These are phyloP conservation scores for Ctenosaura bakeri DNA, from an alignment of 2,797 vertebrate genomes.

Conservation along the genomic window DNA sequence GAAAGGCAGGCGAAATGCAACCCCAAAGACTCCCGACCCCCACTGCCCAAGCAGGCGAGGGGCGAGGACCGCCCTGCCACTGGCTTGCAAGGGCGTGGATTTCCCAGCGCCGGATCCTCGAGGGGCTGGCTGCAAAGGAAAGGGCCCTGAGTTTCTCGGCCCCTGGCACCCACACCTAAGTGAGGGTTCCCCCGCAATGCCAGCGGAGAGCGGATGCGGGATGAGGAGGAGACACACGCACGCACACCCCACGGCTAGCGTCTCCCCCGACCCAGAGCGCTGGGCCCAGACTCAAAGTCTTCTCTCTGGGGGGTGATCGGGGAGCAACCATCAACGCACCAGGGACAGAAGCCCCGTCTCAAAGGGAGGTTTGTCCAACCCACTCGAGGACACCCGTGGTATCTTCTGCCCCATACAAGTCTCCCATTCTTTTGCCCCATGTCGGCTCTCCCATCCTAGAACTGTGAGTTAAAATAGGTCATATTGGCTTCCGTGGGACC, in stretches of 20 bases:
- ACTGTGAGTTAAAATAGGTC: too few species aligned
- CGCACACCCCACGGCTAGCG: background rate
- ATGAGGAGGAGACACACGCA: background rate
- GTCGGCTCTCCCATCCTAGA: too few species aligned
- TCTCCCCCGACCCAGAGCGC: background rate
- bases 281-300: background rate
- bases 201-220: background rate
- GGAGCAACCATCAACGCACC: too few species aligned
- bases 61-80: too few species aligned
- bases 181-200: too few species aligned
- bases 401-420: too few species aligned
- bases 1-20: background rate
- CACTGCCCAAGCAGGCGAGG: background rate
- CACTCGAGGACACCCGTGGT: too few species aligned
- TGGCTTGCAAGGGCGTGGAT: background rate
- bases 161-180: too few species aligned
- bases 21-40: background rate
- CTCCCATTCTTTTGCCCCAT: too few species aligned
- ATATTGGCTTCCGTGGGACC: background rate
- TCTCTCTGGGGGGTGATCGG: background rate
- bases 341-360: too few species aligned
- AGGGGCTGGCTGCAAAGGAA: background rate
- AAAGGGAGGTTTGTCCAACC: too few species aligned
- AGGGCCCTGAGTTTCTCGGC: background rate
- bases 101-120: background rate